phyloP scores from a whole-genome alignment of 2,113 vertebrate species.

The Antigone vipio region DNA sequence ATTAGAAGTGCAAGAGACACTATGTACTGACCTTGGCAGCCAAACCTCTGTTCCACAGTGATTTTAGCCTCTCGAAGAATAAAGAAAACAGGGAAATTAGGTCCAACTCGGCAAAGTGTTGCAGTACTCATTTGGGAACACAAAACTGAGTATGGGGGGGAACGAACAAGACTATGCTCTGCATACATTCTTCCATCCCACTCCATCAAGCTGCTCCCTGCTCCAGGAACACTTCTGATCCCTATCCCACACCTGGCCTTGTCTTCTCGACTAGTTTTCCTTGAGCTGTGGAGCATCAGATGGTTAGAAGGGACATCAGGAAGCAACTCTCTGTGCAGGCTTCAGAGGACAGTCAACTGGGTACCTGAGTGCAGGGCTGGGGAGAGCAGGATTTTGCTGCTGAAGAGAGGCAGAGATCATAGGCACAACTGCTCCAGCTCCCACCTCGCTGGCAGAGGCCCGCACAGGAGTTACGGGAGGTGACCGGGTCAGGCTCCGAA shows the following conservation, averaged over 20 bases:
- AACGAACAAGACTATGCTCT: background rate
- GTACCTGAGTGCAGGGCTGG: background rate
- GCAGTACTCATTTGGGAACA: background rate
- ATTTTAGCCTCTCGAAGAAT: background rate
- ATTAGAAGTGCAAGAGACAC: background rate
- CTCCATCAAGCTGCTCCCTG: background rate
- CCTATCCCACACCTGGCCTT: background rate
- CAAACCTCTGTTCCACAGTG: background rate
- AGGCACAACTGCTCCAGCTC: background rate
- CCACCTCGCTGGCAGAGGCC: background rate
- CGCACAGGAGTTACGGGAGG: fast-evolving
- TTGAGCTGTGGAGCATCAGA: background rate
- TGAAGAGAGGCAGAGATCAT: background rate
- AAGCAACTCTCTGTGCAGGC: background rate
- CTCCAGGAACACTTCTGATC: background rate
- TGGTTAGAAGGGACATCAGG: background rate
- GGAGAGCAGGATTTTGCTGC: background rate
- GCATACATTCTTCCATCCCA: background rate
- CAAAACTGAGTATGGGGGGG: background rate
- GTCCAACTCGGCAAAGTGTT: background rate
- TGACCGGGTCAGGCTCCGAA: background rate
- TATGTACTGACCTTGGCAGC: background rate
- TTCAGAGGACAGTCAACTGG: background rate
- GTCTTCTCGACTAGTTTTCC: background rate
- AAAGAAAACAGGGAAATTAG: background rate